These are phyloP conservation scores for Sebastes minor DNA, from an alignment of 2,797 vertebrate genomes.

Conservation along the genomic window DNA sequence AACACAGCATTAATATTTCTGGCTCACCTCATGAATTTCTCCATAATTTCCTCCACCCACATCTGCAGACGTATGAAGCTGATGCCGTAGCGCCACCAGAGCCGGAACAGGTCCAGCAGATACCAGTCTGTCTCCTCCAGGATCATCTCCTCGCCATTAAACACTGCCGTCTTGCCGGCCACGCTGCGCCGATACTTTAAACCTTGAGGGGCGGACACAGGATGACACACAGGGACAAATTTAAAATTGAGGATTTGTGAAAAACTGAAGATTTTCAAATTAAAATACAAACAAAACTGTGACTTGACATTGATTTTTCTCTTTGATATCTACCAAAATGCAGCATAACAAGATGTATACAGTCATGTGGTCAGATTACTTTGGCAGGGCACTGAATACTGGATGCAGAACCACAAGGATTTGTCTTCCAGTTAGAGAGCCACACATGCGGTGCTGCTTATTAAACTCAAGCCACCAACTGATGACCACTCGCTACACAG, in stretches of 20 bases:
- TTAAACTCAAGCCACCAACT: neutral
- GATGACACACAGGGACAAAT: neutral
- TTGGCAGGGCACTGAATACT: neutral
- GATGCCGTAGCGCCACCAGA: constrained; percentile 99
- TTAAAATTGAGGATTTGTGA: neutral
- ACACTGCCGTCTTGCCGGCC: constrained; percentile 93
- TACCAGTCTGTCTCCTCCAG: constrained; percentile 99
- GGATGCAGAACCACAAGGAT: neutral
- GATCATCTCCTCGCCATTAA: constrained; percentile 90
- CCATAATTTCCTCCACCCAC: constrained; percentile 99
- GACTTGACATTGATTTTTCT: neutral
- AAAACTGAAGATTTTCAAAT: neutral
- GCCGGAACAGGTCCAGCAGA: constrained; percentile 93
- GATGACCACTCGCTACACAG: neutral
- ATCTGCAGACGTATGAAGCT: constrained; percentile 98
- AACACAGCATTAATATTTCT: neutral
- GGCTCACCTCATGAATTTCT: constrained; percentile 98
- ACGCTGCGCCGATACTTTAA: constrained; percentile 92
- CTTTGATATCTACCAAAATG: neutral
- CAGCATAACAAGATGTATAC: neutral
- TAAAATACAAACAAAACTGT: neutral
- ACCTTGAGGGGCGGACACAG: constrained; percentile 74
- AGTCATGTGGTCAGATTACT: neutral
- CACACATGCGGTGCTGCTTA: neutral
- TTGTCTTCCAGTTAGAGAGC: neutral